phyloP scores from a whole-genome alignment of 2,113 vertebrate genomes.

The Dryoscopus gambensis region DNA sequence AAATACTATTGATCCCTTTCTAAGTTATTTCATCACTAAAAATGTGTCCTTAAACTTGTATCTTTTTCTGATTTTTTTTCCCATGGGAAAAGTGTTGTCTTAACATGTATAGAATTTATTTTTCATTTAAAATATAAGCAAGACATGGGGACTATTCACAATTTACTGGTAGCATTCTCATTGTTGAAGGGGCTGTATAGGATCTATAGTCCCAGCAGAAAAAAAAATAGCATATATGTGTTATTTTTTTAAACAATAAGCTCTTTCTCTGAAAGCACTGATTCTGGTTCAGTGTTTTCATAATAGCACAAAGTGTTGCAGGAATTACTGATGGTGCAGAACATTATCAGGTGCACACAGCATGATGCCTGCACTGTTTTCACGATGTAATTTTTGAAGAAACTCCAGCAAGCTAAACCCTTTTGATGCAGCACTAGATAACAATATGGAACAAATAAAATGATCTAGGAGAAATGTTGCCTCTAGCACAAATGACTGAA shows the following conservation, averaged over 20 bases:
- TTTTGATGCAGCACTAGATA: slow-evolving; percentile 19
- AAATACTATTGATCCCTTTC: neutral
- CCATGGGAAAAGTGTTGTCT: neutral
- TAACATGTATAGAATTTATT: neutral
- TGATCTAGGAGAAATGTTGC: slow-evolving; percentile 26
- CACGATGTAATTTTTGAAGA: neutral
- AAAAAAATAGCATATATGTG: neutral
- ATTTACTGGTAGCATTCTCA: neutral
- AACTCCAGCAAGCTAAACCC: slow-evolving; percentile 8
- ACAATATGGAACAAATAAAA: slow-evolving; percentile 34
- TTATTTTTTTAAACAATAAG: neutral
- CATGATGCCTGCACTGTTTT: neutral
- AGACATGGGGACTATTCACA: neutral
- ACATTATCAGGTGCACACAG: slow-evolving; percentile 26
- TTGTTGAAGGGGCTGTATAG: neutral
- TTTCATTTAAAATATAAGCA: neutral
- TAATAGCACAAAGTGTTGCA: neutral
- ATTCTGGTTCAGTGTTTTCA: slow-evolving; percentile 11
- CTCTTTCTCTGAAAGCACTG: neutral
- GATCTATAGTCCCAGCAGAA: neutral
- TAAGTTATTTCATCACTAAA: neutral
- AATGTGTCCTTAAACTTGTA: neutral
- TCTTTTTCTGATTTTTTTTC: neutral
- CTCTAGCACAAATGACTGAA: slow-evolving; percentile 24
- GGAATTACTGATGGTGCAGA: slow-evolving; percentile 5